Base-by-base conservation (phyloP, 2,113 vertebrate genomes). In the Perognathus longimembris region DNA sequence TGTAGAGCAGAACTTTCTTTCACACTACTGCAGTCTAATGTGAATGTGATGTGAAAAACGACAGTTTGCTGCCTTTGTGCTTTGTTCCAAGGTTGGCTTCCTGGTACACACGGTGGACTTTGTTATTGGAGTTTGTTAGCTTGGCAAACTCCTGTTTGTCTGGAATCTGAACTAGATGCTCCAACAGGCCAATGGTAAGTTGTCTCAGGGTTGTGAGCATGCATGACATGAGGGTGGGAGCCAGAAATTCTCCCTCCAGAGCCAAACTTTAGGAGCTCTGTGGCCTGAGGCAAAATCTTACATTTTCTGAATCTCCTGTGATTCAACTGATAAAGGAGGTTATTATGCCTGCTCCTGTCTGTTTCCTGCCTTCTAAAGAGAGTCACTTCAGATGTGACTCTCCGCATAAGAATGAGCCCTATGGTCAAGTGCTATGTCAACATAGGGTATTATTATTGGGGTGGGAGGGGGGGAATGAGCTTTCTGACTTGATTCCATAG, bases 381-480 rank as follows among this genome's bases (percentile, higher is more conserved):
- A 24, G 45, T 61, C 92, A 84, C 10, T 38, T 21, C n/a, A 32
- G 22, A 38, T 20, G 9, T 30, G 28, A 18, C 17, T 2, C 50
- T 57, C 59, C 28, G 4, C 1, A 4, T 38, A 32, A 69, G 42
- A 30, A 20, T 28, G 21, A 20, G 32, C 7, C 0, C 21, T 3
- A 7, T 32, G 40, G 66, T 57, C 67, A 57, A 0, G 9, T 2
- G 10, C 32, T 67, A 18, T 32, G 42, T 26, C 12, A 78, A 32
- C 9, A 7, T 1, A 28, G 32, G 26, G 24, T 63, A n/a, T 18
- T 3, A 0, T 9, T 38, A 8, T 0, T 54, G 50, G 45, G 11
- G 45, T 45, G 45, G 45, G 45, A 11, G 45, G 54, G 42, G 26
- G 3, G 50, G 24, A 54, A 76, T 50, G 32, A 50, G 21, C 59